Evolutionary conservation across 2,113 vertebrate genomes (phyloP).

Genomic region (Xenopus borealis): DNA sequence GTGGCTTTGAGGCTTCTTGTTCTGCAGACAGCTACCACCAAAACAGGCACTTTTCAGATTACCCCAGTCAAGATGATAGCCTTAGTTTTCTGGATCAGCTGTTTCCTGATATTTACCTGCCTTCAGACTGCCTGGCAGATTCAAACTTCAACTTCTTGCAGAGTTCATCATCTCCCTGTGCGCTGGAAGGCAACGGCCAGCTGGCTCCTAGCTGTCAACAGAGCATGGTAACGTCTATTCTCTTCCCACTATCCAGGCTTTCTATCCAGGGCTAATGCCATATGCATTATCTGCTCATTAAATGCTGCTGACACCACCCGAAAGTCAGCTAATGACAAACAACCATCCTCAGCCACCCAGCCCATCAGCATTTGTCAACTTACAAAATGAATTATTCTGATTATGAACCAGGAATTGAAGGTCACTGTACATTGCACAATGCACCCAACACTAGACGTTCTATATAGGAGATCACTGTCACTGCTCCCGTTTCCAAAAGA

Average conservation of each 20-base stretch:
- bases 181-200: slow-evolving; percentile 63
- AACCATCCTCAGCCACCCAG: too few species aligned
- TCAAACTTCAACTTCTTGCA: slow-evolving; percentile 51
- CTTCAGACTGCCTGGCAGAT: slow-evolving; percentile 57
- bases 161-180: slow-evolving; percentile 56
- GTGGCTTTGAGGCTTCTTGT: slow-evolving; percentile 61
- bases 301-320: too few species aligned
- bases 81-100: slow-evolving; percentile 66
- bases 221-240: slow-evolving; percentile 70
- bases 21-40: slow-evolving; percentile 59
- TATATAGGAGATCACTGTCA: too few species aligned
- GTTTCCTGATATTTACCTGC: slow-evolving; percentile 68
- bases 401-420: too few species aligned
- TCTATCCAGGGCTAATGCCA: too few species aligned
- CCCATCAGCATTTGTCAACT: background rate
- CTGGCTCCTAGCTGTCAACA: slow-evolving; percentile 68
- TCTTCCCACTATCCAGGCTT: background rate
- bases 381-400: background rate
- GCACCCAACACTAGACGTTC: too few species aligned
- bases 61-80: slow-evolving; percentile 62
- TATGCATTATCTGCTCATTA: too few species aligned
- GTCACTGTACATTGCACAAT: too few species aligned
- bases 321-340: too few species aligned
- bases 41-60: slow-evolving; percentile 61
- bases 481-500: too few species aligned